phyloP scores from a whole-genome alignment of 2,888 invertebrate genomes.

The Tortrix viridana region DNA sequence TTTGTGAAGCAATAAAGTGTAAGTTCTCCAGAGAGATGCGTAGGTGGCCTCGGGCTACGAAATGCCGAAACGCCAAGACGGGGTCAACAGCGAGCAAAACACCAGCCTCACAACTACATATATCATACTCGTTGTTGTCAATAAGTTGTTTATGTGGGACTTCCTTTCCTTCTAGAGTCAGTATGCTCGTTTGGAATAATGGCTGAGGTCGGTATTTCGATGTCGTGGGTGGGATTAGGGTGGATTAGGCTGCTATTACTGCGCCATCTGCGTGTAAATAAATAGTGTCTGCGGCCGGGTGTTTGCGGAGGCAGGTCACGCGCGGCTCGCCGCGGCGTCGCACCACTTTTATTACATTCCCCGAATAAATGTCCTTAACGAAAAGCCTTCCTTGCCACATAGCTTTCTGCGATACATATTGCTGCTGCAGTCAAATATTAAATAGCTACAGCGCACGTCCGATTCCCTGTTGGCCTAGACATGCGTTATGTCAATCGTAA shows the following conservation, averaged over 20 bases:
- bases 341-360: slow-evolving; percentile 77
- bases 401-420: slow-evolving; percentile 31
- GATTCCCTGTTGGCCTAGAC: no score
- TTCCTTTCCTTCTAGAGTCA: slow-evolving; percentile 22
- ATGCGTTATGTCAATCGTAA: no score
- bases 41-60: slow-evolving; percentile 16
- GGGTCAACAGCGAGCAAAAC: slow-evolving; percentile 17
- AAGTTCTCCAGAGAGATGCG: slow-evolving; percentile 24
- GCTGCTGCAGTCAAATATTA: slow-evolving; percentile 12
- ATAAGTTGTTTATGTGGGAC: slow-evolving; percentile 12
- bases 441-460: background rate
- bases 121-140: background rate
- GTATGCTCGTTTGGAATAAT: slow-evolving; percentile 20
- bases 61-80: slow-evolving; percentile 19
- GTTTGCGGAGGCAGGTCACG: slow-evolving; percentile 70
- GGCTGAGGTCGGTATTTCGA: slow-evolving; percentile 17
- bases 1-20: slow-evolving; percentile 35
- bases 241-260: slow-evolving; percentile 57
- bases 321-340: slow-evolving; percentile 56
- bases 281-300: slow-evolving; percentile 56
- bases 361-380: slow-evolving; percentile 65
- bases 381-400: slow-evolving; percentile 51
- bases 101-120: background rate
- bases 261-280: slow-evolving; percentile 62
- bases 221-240: slow-evolving; percentile 45